Evolutionary conservation across 2,797 vertebrate genomes (phyloP).

Genomic region (Rhinoraja longicauda): DNA sequence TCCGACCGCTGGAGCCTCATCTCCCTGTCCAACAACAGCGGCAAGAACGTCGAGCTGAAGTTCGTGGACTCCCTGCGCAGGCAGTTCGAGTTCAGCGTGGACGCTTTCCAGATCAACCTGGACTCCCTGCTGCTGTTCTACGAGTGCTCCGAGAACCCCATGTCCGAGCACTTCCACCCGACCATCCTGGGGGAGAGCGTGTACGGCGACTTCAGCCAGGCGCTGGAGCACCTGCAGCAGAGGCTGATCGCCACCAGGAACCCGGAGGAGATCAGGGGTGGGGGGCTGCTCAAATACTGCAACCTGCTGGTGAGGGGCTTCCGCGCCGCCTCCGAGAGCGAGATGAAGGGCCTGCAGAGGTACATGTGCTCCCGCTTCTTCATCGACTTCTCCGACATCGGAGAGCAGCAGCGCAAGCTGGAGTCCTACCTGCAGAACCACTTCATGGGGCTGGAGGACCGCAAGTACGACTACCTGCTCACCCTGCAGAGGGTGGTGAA

Average conservation of each 20-base stretch:
- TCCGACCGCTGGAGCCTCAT: slow-evolving; percentile 98
- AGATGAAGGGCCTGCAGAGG: slow-evolving; percentile 96
- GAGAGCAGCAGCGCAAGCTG: slow-evolving; percentile 94
- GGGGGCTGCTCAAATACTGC: slow-evolving; percentile 95
- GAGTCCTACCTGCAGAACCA: slow-evolving; percentile 99
- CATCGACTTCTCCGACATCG: slow-evolving; percentile 96
- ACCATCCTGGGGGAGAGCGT: slow-evolving; percentile 94
- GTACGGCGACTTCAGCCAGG: slow-evolving; percentile 85
- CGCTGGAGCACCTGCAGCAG: slow-evolving; percentile 90
- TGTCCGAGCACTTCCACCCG: slow-evolving; percentile 94
- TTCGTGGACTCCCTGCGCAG: slow-evolving; percentile 94
- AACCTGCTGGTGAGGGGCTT: slow-evolving; percentile 95
- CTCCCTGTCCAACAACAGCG: slow-evolving; percentile 95
- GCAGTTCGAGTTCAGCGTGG: slow-evolving; percentile 98
- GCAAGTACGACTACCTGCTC: slow-evolving; percentile 98
- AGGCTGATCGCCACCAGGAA: slow-evolving; percentile 93
- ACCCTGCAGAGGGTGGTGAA: slow-evolving; percentile 94
- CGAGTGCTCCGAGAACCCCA: slow-evolving; percentile 93
- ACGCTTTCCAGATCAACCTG: slow-evolving; percentile 96
- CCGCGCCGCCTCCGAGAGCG: slow-evolving; percentile 78
- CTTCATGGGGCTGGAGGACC: slow-evolving; percentile 96
- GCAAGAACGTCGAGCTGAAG: slow-evolving; percentile 98
- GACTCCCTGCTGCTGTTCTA: slow-evolving; percentile 97
- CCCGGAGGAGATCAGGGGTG: slow-evolving; percentile 93
- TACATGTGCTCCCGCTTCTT: slow-evolving; percentile 99